Evolutionary conservation across 2,113 vertebrate species (phyloP), one percentile per base, ranked within the genome.

Genomic region (Pelecanoides urinatrix): DNA sequence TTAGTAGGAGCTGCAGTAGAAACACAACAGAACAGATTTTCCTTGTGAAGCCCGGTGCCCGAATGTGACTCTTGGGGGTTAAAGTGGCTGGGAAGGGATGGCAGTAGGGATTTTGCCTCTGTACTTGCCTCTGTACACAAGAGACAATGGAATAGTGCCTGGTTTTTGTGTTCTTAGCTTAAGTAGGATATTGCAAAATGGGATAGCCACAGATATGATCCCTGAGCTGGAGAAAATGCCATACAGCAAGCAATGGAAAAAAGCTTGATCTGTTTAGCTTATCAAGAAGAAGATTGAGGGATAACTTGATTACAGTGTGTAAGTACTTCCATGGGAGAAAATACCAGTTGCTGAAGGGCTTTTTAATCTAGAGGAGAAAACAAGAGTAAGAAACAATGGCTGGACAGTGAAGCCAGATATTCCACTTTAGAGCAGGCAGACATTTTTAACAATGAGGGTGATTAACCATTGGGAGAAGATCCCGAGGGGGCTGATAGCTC

Each of bases 151-250:
- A 93, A 86, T 88, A 93, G 73, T 0, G 96, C 92, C 94, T 96
- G 87, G n/a, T 30, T 96, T 95, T 88, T 96, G 88, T 95, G 90
- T 94, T 95, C 82, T 94, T 92, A 88, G 81, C 90, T 93, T 92
- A 92, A 97, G 86, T 80, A 93, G 93, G 88, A 74, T 94, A 85
- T 97, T 97, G 95, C 96, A 96, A 96, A 97, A 96, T 66, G 93
- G 92, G 63, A 80, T 80, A 90, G 95, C 96, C 90, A 86, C 90
- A 96, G 95, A 92, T 92, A 55, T 23, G 74, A 86, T 96, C 78
- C 88, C 85, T 86, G 78, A 93, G 88, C 94, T 90, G 82, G 55
- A 80, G 96, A 95, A 94, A 97, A 94, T 92, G 67, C 47, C 42
- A 5, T 96, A 55, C 74, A 95, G 50, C 63, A 80, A 83, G 90